Base-by-base conservation (phyloP, 35 echinoderm and acorn worm species). In the Holothuria glaberrima region DNA sequence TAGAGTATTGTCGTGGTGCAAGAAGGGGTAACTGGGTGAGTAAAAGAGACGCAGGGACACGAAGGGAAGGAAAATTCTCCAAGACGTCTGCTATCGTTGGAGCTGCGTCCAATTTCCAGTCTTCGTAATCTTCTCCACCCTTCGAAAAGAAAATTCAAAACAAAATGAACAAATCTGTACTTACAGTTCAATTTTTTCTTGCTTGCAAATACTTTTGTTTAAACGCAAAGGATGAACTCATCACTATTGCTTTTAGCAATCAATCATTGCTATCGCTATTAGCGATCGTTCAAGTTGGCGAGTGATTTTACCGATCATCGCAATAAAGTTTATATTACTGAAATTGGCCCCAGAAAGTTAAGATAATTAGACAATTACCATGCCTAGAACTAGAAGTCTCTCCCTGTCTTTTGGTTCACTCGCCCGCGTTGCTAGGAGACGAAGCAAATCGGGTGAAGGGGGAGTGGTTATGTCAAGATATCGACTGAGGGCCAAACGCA, bases 391-490 rank as follows among this genome's bases (percentile, higher is more conserved):
- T 6, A 21, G 60, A 1, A 80, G 50, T 25, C 77, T 86, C 57
- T 97, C 90, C 59, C 80, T 90, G 12, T 94, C 89, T 31, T 79
- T 87, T 6, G 82, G 89, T 41, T 92, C 90, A 26, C 59, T 90
- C 10, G 92, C 92, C 50, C 82, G 75, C 27, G 60, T 87, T 63
- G 79, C 87, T 25, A 98, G 66, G 12, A 92, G 73, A 62, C 90
- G 92, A 18, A 98, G 75, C 35, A 98, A 93, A 50, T 92, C 89
- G 14, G 89, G 95, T 19, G 95, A 67, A 33, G 95, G 95, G 18
- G 95, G 83, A 14, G 91, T 58, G 18, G 95, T 97, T 69, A 97
- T 94, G 48, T 97, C 92, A 31, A 97, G 70, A 31, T 94, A 91
- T 20, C 68, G 27, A 12, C 59, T 32, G 12, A 97, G 24, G 1